Conservation (phyloP, 2,888 invertebrate species). For the Chamaedrilus cognettii region DNA sequence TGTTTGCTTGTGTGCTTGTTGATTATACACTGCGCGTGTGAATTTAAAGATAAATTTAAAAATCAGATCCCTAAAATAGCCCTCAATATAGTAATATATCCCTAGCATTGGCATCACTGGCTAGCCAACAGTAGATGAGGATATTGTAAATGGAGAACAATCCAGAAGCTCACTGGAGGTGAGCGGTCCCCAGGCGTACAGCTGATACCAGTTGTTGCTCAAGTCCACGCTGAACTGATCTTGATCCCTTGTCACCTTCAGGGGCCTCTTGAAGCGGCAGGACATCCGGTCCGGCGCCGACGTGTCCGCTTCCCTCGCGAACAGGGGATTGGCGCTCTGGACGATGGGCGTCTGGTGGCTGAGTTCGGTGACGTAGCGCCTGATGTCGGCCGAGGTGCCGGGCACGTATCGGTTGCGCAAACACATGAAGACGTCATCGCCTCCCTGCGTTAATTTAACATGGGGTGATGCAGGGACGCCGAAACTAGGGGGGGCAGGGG, state of each 20-base stretch:
- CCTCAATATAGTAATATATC: too few species aligned
- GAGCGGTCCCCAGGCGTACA: conserved; percentile 38
- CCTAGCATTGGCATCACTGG: too few species aligned
- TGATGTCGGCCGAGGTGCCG: conserved; percentile 14
- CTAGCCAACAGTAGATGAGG: too few species aligned
- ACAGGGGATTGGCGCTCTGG: conserved; percentile 20
- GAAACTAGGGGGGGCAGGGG: not conserved
- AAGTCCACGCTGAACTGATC: conserved; percentile 33
- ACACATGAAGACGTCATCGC: conserved; percentile 37
- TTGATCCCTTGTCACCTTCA: conserved; percentile 30
- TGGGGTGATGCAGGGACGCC: not conserved
- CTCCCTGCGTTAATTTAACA: conserved; percentile 28
- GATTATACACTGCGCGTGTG: too few species aligned
- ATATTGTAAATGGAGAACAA: too few species aligned
- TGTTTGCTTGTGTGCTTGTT: too few species aligned
- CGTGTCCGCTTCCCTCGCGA: conserved; percentile 13
- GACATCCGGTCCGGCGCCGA: conserved; percentile 25
- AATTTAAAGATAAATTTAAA: too few species aligned
- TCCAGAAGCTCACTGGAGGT: conserved; percentile 23
- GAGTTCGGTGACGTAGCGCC: conserved; percentile 31
- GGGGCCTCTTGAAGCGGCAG: conserved; percentile 33
- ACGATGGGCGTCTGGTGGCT: conserved; percentile 26
- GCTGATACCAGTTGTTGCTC: conserved; percentile 38
- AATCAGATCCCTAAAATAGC: too few species aligned
- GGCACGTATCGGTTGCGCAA: conserved; percentile 5